Conservation (phyloP, 2,888 invertebrate genomes). For the Campoletis raptor region DNA sequence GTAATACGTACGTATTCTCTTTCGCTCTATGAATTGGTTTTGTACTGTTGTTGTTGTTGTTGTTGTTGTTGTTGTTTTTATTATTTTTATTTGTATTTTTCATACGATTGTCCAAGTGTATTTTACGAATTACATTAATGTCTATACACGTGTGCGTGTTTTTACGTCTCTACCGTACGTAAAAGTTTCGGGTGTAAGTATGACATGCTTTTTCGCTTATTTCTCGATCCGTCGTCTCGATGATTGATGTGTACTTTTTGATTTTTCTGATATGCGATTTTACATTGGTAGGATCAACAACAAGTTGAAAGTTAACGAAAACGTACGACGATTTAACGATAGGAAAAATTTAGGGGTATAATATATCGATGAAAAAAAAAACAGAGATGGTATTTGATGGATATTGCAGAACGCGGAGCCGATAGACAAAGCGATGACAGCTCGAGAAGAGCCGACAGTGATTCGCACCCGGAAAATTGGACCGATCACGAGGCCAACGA, state of each 20-base stretch:
- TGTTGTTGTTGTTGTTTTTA: slow-evolving; percentile 3
- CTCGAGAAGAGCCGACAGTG: slow-evolving; percentile 86
- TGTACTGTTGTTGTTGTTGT: slow-evolving; percentile 12
- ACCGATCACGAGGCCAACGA: slow-evolving; percentile 90
- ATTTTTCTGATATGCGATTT: not conserved
- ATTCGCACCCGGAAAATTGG: slow-evolving; percentile 87
- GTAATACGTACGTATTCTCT: slow-evolving; percentile 83
- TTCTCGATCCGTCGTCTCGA: not conserved
- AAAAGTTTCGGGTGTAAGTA: slow-evolving; percentile 55
- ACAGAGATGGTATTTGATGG: slow-evolving; percentile 25
- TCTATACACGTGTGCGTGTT: slow-evolving; percentile 9
- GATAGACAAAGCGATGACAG: slow-evolving; percentile 87
- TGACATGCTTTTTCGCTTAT: slow-evolving; percentile 51
- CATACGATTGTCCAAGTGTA: not conserved
- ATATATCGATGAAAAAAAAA: slow-evolving; percentile 20
- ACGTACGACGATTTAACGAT: not conserved
- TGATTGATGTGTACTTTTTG: not conserved
- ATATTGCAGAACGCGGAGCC: slow-evolving; percentile 84
- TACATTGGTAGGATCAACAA: not conserved
- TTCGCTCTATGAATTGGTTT: slow-evolving; percentile 72
- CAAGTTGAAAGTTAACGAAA: not conserved
- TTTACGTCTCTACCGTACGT: not conserved
- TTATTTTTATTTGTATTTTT: slow-evolving; percentile 59
- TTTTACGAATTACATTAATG: not conserved
- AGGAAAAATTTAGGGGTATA: not conserved